Percentiles rank a stretch among this genome's conserved stretches.
phyloP scores from a whole-genome alignment of 1,140 invertebrate species.

The Bombus vancouverensis region DNA sequence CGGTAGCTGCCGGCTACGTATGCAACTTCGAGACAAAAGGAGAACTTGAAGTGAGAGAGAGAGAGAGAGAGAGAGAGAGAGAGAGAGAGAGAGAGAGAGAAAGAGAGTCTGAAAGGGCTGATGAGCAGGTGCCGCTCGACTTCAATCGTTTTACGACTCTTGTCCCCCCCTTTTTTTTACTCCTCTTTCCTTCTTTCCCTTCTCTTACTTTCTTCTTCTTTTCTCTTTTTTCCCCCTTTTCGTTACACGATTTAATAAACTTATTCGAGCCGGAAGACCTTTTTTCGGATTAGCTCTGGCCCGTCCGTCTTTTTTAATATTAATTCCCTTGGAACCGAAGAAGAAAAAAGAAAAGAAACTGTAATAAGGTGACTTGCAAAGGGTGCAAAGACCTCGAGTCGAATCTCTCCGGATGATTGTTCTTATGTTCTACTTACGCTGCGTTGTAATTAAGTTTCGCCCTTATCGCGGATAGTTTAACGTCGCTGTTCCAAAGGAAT shows the following conservation, averaged over 20 bases:
- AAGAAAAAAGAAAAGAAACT: no score
- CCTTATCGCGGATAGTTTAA: neutral
- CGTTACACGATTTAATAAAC: constrained; percentile 22
- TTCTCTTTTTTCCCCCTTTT: no score
- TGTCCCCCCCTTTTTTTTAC: no score
- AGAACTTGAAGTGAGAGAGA: neutral
- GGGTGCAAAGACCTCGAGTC: neutral
- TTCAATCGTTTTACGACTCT: constrained; percentile 9
- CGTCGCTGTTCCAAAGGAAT: neutral
- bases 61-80: no score
- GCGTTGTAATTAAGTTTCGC: neutral
- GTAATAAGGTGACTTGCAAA: constrained; percentile 1
- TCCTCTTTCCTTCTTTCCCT: no score
- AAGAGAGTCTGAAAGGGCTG: neutral
- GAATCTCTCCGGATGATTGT: neutral
- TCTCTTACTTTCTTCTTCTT: no score
- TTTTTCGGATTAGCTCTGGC: constrained; percentile 9
- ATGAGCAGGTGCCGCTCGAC: constrained; percentile 33
- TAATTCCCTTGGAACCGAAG: neutral
- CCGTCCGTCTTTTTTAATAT: constrained; percentile 14
- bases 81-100: no score
- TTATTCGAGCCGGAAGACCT: neutral
- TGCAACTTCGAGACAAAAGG: constrained; percentile 25
- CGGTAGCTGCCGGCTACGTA: constrained; percentile 13
- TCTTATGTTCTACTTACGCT: neutral